Base-by-base conservation (phyloP, 92 coral and sea anemone genomes). In the Blastomussa wellsi region DNA sequence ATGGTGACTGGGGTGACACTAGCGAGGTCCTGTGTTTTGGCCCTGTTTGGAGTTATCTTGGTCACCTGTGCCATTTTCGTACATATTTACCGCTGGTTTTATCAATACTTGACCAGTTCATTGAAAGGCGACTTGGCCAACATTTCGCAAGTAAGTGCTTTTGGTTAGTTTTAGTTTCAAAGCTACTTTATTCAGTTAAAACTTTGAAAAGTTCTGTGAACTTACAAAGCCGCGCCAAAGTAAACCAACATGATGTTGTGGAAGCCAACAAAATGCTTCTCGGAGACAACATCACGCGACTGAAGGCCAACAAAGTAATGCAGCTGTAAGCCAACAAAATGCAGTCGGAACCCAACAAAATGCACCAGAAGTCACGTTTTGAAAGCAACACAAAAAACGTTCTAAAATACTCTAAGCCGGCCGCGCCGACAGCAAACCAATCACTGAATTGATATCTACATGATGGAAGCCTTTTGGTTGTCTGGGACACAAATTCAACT, bases 61-160 rank as follows among this genome's bases (percentile, higher is more conserved):
- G 79, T 77, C 33, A 60, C 44, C 26, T 55, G 60, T 39, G 79
- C 59, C 15, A 57, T 73, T 17, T 86, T 79, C 37, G 35, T 86
- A 31, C 79, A 86, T 24, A 74, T 69, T 49, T 86, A 86, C 49
- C 76, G 72, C 11, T 86, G 89, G 89, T 86, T 86, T 71, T 79
- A 86, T 39, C 69, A 86, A 31, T 86, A 86, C 72, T 52, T 86
- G 79, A 86, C 73, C 11, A 86, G 86, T 35, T 86, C 89, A 28
- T 71, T 86, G 71, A 80, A 36, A 70, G 89, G 89, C 13, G 89
- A 86, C 78, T 73, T 86, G 84, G 86, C 86, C 24, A 80, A 86
- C 86, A 86, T 86, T 0, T 67, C 89, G 51, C 89, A 86, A 37
- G 89, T 86, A 35, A 70, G 86, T 28, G 38, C 16, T 16, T 44